A percentile compares a stretch with the other conserved stretches of the same genome.
Evolutionary conservation across 2,113 vertebrate species (phyloP).

Genomic region (Hippocampus mohnikei): DNA sequence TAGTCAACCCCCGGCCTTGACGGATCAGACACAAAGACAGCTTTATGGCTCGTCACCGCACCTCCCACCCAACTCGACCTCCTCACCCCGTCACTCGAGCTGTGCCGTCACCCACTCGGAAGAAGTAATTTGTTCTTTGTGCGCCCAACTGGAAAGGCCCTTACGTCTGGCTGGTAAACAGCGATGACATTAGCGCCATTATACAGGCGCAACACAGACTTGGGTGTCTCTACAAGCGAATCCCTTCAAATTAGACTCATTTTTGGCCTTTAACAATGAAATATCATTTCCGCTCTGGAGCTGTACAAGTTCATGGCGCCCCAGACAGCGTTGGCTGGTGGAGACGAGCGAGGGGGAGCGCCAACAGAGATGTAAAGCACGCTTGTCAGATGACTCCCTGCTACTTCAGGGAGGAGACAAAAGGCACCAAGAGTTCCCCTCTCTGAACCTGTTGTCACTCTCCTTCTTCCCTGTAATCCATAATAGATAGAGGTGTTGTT

Average conservation of each 20-base stretch:
- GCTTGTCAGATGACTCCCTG: constrained; percentile 49
- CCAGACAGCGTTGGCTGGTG: constrained; percentile 32
- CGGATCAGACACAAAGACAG: constrained; percentile 44
- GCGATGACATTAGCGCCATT: constrained; percentile 49
- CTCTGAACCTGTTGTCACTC: constrained; percentile 38
- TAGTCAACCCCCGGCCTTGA: constrained; percentile 31
- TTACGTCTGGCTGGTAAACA: constrained; percentile 44
- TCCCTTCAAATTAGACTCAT: constrained; percentile 48
- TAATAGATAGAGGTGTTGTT: constrained; percentile 67
- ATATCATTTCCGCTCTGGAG: constrained; percentile 32
- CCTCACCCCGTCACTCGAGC: not conserved
- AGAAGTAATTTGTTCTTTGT: constrained; percentile 41
- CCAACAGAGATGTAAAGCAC: constrained; percentile 29
- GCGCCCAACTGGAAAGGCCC: constrained; percentile 19
- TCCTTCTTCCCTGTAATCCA: constrained; percentile 57
- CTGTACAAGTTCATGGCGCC: constrained; percentile 36
- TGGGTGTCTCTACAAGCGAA: constrained; percentile 46
- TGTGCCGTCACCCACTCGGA: constrained; percentile 9
- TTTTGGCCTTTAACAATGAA: constrained; percentile 43
- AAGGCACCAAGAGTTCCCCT: constrained; percentile 42
- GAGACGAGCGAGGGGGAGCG: constrained; percentile 13
- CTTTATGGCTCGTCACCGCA: constrained; percentile 27
- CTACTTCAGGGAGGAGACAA: constrained; percentile 47
- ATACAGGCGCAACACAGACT: constrained; percentile 29
- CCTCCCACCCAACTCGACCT: constrained; percentile 23